These are phyloP conservation scores for Craterocephalus amniculus DNA, from an alignment of 2,797 vertebrate genomes.

Conservation along the genomic window DNA sequence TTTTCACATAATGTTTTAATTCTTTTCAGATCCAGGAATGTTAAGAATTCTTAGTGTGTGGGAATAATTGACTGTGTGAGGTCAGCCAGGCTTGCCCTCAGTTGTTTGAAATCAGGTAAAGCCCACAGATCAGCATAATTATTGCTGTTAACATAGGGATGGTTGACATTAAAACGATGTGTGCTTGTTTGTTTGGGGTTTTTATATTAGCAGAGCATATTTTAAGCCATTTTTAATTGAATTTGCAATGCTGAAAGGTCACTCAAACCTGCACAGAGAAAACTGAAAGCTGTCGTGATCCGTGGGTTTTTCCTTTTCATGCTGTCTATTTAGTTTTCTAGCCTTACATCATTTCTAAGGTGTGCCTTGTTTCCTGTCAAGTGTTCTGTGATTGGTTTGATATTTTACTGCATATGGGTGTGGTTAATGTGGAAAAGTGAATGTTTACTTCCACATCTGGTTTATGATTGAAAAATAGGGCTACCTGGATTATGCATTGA, in stretches of 20 bases:
- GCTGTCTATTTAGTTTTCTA: no score
- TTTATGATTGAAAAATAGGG: not conserved
- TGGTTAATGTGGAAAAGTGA: no score
- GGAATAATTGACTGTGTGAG: not conserved
- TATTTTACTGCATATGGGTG: no score
- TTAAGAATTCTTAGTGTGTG: not conserved
- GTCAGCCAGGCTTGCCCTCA: not conserved
- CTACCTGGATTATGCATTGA: not conserved
- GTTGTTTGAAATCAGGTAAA: not conserved
- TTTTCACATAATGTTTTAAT: not conserved
- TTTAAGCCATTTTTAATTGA: not conserved
- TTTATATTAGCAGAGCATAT: not conserved
- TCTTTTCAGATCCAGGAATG: not conserved
- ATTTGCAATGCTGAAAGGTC: no score
- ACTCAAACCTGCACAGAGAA: no score
- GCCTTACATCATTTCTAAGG: no score
- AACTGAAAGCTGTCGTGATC: no score
- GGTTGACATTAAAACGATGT: not conserved
- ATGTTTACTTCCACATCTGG: not conserved
- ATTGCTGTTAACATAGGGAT: not conserved
- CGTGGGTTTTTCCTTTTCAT: no score
- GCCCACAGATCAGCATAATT: not conserved
- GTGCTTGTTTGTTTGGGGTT: not conserved
- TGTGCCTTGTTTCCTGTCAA: no score
- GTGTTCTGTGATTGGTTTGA: no score